phyloP scores from a whole-genome alignment of 2,888 invertebrate species.

The Chrysolina haemoptera region DNA sequence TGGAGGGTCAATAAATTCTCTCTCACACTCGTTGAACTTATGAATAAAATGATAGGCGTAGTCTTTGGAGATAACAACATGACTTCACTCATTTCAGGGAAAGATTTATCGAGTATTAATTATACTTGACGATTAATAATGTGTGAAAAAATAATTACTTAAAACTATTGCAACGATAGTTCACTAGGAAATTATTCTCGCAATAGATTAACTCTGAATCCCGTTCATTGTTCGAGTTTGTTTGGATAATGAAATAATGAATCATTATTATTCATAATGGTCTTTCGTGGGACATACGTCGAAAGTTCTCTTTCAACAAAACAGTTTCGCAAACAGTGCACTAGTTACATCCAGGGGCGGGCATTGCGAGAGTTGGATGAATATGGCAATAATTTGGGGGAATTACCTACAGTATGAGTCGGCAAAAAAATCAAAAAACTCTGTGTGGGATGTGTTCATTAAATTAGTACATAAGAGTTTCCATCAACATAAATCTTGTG shows the following conservation, averaged over 20 bases:
- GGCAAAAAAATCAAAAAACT: too few species aligned
- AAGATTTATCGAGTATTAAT: too few species aligned
- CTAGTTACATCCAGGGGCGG: neutral
- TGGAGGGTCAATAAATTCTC: too few species aligned
- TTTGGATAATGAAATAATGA: constrained; percentile 43
- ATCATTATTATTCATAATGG: constrained; percentile 43
- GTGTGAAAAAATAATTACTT: constrained; percentile 12
- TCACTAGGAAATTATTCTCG: neutral
- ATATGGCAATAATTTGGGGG: neutral
- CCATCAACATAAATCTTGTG: too few species aligned
- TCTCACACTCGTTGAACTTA: too few species aligned
- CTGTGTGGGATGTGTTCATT: too few species aligned
- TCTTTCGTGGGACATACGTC: constrained; percentile 40
- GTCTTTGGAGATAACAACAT: too few species aligned
- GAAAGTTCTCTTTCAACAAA: constrained; percentile 33
- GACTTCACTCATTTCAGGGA: too few species aligned
- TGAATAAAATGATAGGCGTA: too few species aligned
- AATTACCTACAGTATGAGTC: too few species aligned
- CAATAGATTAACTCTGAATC: constrained; percentile 2
- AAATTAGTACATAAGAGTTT: too few species aligned
- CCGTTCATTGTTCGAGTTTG: constrained; percentile 1
- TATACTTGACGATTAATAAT: neutral
- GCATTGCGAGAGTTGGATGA: neutral
- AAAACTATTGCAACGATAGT: constrained; percentile 12
- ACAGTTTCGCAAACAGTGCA: constrained; percentile 32